These are phyloP conservation scores for Electrona antarctica DNA, from an alignment of 2,113 vertebrate species.

Conservation along the genomic window DNA sequence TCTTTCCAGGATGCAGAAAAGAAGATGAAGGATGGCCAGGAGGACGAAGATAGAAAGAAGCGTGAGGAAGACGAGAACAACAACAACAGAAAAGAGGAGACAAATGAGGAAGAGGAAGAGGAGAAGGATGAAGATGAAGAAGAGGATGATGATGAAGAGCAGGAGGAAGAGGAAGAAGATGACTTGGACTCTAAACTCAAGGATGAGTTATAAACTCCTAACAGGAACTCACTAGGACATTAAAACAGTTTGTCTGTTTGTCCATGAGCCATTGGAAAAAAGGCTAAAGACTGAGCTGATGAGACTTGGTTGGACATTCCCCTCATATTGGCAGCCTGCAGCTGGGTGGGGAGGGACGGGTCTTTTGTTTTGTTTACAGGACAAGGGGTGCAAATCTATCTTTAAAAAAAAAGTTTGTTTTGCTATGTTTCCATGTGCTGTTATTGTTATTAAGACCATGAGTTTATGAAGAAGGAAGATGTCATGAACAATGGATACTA, in stretches of 20 bases:
- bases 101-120: conserved; percentile 56
- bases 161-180: conserved; percentile 68
- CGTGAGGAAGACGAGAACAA: conserved; percentile 68
- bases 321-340: conserved; percentile 48
- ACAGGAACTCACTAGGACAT: conserved; percentile 51
- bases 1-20: conserved; percentile 79
- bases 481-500: conserved; percentile 27
- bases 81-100: conserved; percentile 42
- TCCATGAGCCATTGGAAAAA: conserved; percentile 43
- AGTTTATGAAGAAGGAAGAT: conserved; percentile 34
- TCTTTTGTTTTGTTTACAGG: conserved; percentile 67
- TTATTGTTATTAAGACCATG: conserved; percentile 35
- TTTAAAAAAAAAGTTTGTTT: conserved; percentile 13
- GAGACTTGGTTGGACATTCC: conserved; percentile 51
- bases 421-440: conserved; percentile 42
- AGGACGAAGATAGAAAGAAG: conserved; percentile 80
- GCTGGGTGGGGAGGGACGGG: conserved; percentile 37
- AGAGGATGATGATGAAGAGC: conserved; percentile 27
- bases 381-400: conserved; percentile 14
- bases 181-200: conserved; percentile 78
- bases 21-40: conserved; percentile 81
- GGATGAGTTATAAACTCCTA: conserved; percentile 80
- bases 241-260: conserved; percentile 43
- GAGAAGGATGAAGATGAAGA: conserved; percentile 13
- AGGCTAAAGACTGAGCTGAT: conserved; percentile 44